Base-by-base conservation (phyloP, 2,888 invertebrate genomes). In the Tolmerus cingulatus region DNA sequence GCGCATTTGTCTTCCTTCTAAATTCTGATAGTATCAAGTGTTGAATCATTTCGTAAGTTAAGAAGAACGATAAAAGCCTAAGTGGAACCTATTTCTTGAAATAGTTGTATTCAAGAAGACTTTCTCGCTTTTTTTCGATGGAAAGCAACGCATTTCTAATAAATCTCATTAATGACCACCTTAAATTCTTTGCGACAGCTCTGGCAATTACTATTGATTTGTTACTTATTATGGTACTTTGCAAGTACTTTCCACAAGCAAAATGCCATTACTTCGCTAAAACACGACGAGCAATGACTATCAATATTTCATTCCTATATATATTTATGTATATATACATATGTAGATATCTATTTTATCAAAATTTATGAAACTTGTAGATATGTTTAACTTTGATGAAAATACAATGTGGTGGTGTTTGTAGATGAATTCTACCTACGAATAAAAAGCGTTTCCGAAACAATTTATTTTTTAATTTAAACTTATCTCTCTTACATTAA, bases 1-100 rank as follows among this genome's bases (percentile, higher is more conserved):
- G 79, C 79, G 23, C 27, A 19, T 46, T 46, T 27, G 30, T 79
- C 46, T 23, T 19, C 14, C 46, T 79, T 79, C 46, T 79, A 79
- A 46, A 79, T 79, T 79, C 46, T 79, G 79, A 79, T 79, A 27
- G 30, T 79, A 79, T 79, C 79, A 79, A 79, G 23, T 79, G 43
- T 37, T 79, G 23, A 30, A 34, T 34, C 27, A 74, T 30, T 34
- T 16, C 34, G 27, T 16, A 74, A 74, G 30, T 74, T 74, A 16
- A 74, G 74, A 74, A 74, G 27, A n/a, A 51, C 51, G 51, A 51
- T 51, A 51, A n/a, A 51, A 19, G n/a, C 51, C n/a, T n/a, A 51
- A 51, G n/a, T 51, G 16, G 51, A 51, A 8, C 51, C 51, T 19
- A 51, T 51, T 51, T 51, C 5, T 51, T 51, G 12, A 51, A 19